Conservation (phyloP, 2,113 vertebrate genomes). For the Hyperopisus bebe region DNA sequence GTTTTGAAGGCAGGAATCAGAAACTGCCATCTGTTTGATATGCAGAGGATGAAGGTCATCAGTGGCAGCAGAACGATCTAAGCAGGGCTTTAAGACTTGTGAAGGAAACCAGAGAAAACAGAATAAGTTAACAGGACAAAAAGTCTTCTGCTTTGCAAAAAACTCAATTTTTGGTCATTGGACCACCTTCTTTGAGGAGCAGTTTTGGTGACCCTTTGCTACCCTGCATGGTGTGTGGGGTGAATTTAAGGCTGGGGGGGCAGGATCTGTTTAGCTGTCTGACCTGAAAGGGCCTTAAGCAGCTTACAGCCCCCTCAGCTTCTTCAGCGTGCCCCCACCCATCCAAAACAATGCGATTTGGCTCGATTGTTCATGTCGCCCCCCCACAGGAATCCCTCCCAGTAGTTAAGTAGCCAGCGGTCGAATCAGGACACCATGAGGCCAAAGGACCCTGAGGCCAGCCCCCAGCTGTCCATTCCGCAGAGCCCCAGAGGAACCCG, state of each 20-base stretch:
- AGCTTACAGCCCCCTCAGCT: background rate
- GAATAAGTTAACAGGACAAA: background rate
- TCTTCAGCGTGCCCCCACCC: background rate
- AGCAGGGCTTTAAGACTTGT: background rate
- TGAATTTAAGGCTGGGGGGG: background rate
- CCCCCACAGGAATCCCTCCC: background rate
- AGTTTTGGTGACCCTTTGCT: background rate
- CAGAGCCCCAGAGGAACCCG: background rate
- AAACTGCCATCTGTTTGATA: background rate
- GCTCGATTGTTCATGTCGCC: background rate
- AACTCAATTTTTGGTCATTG: background rate
- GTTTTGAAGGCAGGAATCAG: background rate
- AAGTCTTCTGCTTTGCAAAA: background rate
- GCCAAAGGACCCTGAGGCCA: constrained; percentile 15
- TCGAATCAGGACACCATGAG: background rate
- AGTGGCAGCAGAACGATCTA: background rate
- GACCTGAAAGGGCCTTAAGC: background rate
- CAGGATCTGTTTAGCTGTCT: background rate
- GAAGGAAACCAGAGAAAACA: background rate
- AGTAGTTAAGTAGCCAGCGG: background rate
- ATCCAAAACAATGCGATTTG: background rate
- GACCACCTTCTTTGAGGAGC: background rate
- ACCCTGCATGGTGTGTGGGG: background rate
- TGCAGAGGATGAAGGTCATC: background rate
- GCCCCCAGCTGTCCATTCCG: constrained; percentile 24